Evolutionary conservation across 2,113 vertebrate genomes (phyloP), one percentile per base, ranked within the genome.

Genomic region (Tricholaema leucomelas): DNA sequence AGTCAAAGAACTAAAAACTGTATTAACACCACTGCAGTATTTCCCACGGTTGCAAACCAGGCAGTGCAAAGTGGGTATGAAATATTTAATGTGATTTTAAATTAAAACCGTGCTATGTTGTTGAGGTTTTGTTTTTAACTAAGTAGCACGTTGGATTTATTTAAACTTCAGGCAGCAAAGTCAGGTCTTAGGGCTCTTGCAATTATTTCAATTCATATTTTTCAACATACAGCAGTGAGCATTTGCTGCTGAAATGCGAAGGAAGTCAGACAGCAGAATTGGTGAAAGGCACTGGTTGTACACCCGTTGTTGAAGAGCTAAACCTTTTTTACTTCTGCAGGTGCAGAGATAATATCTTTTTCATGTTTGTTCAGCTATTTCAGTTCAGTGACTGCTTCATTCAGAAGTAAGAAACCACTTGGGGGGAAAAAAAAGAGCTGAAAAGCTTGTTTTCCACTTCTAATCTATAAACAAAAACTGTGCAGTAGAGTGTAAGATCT

Each of bases 331-430:
- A 54, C 76, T 91, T 85, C 76, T 95, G 85, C 94, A 96, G 91
- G 83, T 95, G 94, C 88, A 91, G 74, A 92, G 94, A 95, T 96
- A 91, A 17, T 88, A 93, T 96, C 93, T 92, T 90, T 91, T 83
- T 94, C 79, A 90, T 95, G 93, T 91, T 94, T 87, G 85, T 83
- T 92, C 85, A 94, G 90, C 85, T 90, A 67, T 87, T 95, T 95
- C 85, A 85, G 42, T 88, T 80, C 90, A 85, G 72, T 81, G 48
- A 83, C 72, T 91, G 40, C 61, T 91, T 93, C 90, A 92, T 92
- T 94, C 85, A 90, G 60, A 95, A 87, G 65, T 92, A 90, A 92
- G 73, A 94, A 91, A 91, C 60, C 90, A 65, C 48, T 83, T 78
- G 38, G 42, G 76, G 91, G 64, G 50, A 35, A 25, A 89, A 33